Percentiles rank a stretch among this genome's conserved stretches.
Evolutionary conservation across 2,888 invertebrate species (phyloP).

Genomic region (Diploptera punctata): DNA sequence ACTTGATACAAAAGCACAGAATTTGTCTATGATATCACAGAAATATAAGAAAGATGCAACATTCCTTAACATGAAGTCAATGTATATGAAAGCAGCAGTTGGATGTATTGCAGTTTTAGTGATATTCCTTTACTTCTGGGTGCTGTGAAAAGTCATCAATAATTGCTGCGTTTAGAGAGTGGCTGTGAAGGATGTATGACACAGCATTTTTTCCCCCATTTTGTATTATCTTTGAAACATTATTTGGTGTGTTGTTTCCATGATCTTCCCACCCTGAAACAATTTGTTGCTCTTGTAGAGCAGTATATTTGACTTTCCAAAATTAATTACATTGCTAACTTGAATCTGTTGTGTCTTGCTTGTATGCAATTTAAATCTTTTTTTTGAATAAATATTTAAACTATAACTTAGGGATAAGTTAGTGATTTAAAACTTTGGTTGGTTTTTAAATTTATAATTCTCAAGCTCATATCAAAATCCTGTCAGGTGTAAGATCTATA

Average conservation of each 20-base stretch:
- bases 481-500: no score
- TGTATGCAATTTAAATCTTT: background rate
- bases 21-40: slow-evolving; percentile 93
- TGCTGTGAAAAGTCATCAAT: slow-evolving; percentile 66
- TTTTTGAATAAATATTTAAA: no score
- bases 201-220: background rate
- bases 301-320: background rate
- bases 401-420: no score
- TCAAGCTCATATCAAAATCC: no score
- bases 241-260: background rate
- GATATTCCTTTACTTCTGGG: slow-evolving; percentile 88
- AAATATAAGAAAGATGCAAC: slow-evolving; percentile 99
- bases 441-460: no score
- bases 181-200: background rate
- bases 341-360: background rate
- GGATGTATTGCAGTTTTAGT: slow-evolving; percentile 81
- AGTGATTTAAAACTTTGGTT: no score
- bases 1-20: slow-evolving; percentile 96
- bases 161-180: background rate
- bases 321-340: no score
- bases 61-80: slow-evolving; percentile 92
- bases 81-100: slow-evolving; percentile 90
- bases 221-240: background rate
- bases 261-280: background rate
- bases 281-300: slow-evolving; percentile 13